Evolutionary conservation across 2,888 invertebrate species (phyloP), one percentile per base, ranked within the genome.

Genomic region (Dorcus parallelipipedus): DNA sequence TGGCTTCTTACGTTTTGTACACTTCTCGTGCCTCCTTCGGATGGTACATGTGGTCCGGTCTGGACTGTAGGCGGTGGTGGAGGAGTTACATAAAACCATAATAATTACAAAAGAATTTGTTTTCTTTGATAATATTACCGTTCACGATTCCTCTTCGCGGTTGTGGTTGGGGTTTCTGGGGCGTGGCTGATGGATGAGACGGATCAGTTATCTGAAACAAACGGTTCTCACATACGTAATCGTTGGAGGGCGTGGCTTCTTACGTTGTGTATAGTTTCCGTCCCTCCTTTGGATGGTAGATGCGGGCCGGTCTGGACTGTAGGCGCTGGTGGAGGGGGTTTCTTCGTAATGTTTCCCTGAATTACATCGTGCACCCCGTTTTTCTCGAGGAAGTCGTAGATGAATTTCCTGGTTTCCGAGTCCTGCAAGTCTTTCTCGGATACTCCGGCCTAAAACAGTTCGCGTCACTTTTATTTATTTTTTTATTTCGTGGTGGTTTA

Each of bases 301-400:
- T 78, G 76, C 4, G 79, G 78, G 38, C 55, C 47, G 49, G 62
- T 38, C 41, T 47, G 14, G 64, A 70, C 40, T 57, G 66, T 23
- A 43, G 62, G 9, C 23, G 71, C 66, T n/a, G 67, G 66, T 3
- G 71, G 71, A 23, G 69, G 65, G 49, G 64, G 65, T 8, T 61
- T 65, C 45, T 59, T 61, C 41, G 61, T 63, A 8, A 57, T 56
- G 40, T 67, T 66, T 14, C 67, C 60, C 49, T 73, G 65, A 52
- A 91, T 87, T 1, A 89, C 90, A 67, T 90, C 91, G 54, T 92
- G 76, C 1, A 94, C 95, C 48, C 95, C 95, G 77, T 93, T 84
- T 66, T 83, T 83, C 75, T 90, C 88, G 66, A 96, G 92, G 77
- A 96, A 95, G 76, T 94, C 91, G 77, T 95, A 95, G 70, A 96